Evolutionary conservation across 2,888 invertebrate genomes (phyloP).

Genomic region (Tricholauxania praeusta): DNA sequence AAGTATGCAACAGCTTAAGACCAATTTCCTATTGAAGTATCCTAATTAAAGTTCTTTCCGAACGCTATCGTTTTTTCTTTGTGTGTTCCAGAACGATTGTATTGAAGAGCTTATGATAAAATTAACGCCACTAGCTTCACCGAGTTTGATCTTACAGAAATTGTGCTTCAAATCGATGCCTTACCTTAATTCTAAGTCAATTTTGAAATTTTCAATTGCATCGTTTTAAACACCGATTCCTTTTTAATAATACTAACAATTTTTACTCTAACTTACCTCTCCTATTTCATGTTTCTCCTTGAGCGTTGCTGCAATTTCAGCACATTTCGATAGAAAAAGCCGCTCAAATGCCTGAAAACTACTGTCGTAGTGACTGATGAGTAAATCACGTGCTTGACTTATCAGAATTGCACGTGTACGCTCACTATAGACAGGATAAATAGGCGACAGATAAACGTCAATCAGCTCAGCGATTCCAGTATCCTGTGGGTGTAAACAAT

Average conservation of each 20-base stretch:
- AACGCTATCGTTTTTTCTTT: too few species aligned
- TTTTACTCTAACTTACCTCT: slow-evolving; percentile 62
- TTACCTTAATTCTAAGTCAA: too few species aligned
- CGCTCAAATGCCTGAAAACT: slow-evolving; percentile 74
- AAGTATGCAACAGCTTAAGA: too few species aligned
- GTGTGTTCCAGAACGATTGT: too few species aligned
- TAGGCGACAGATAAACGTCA: slow-evolving; percentile 74
- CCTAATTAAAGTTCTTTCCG: too few species aligned
- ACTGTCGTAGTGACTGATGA: slow-evolving; percentile 76
- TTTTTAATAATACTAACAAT: background rate
- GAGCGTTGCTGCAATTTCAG: slow-evolving; percentile 71
- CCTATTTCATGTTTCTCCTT: slow-evolving; percentile 67
- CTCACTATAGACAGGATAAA: slow-evolving; percentile 73
- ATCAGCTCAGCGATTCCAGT: slow-evolving; percentile 67
- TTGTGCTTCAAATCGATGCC: too few species aligned
- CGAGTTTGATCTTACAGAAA: too few species aligned
- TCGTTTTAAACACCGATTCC: too few species aligned
- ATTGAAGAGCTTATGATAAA: too few species aligned
- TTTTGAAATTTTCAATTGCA: too few species aligned
- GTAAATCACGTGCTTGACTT: slow-evolving; percentile 77
- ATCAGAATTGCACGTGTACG: slow-evolving; percentile 73
- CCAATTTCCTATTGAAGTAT: too few species aligned
- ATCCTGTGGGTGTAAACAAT: slow-evolving; percentile 47
- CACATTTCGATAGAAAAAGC: slow-evolving; percentile 74
- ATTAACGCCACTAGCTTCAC: too few species aligned